Base-by-base conservation (phyloP, 2,113 vertebrate genomes). In the Ctenodactylus gundi region DNA sequence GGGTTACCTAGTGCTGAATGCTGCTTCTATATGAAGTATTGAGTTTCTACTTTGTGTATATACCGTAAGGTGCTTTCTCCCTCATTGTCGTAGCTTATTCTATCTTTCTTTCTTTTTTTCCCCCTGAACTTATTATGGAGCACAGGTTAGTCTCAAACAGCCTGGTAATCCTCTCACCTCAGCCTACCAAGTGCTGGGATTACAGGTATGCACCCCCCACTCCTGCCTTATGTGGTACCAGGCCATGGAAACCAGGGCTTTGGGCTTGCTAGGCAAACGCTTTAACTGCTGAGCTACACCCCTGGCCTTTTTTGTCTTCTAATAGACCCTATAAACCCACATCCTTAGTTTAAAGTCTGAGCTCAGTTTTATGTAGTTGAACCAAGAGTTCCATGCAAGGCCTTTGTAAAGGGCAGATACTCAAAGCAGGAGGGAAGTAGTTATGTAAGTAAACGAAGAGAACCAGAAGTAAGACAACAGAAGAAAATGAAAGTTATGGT, bases 321-420 rank as follows among this genome's bases (percentile, higher is more conserved):
- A 2, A 7, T n/a, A 29, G 36, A 1, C 14, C 25, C 49, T 72
- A 2, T n/a, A 2, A 1, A 17, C 34, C 53, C 39, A 15, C 15
- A 12, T 77, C 36, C 62, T 85, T 93, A 81, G 87, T 41, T 93
- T 88, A 87, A 93, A 72, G 13, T 80, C 20, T 72, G 14, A 80
- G 44, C 51, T 67, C 85, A 77, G 55, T 91, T 65, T 87, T 41
- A 17, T 7, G 0, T 68, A 60, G 27, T 1, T 68, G 23, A 70
- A 53, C 15, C 23, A 82, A 18, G 49, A 51, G 34, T 53, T 76
- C 10, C 44, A 94, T 49, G 34, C 44, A 75, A 88, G 55, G n/a
- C 39, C 15, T 34, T 65, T 55, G 1, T 55, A 62, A 67, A 80
- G 51, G n/a, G 60, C 46, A 95, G 34, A 68, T 72, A 46, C 82